Base-by-base conservation (phyloP, 2,888 invertebrate genomes). In the Adela reaumurella region DNA sequence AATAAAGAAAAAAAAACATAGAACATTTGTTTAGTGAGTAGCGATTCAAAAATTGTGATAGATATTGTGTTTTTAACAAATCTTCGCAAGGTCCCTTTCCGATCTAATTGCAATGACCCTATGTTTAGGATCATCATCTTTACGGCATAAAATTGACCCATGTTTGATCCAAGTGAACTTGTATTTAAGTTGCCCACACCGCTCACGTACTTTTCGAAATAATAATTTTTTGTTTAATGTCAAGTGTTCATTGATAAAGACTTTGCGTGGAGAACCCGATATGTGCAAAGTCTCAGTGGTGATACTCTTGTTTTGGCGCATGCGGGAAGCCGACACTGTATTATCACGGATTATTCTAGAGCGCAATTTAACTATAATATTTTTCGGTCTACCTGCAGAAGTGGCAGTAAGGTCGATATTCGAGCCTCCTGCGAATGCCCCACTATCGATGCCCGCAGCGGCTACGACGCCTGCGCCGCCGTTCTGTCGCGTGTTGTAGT, bases 191-290 rank as follows among this genome's bases (percentile, higher is more conserved):
- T 35, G 28, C 18, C 10, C 10, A 28, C 28, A 35, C 14, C 17
- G 14, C 3, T 3, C 2, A 11, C 24, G 20, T 8, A 16, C 29
- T 17, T 43, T 28, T 3, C 48, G 43, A 48, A 48, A 28, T 28
- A 43, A 16, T 20, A 19, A 14, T 44, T 44, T 11, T 4, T 17
- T n/a, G 5, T 43, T 8, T 28, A 47, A 19, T 14, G 47, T 47
- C 5, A 47, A 19, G n/a, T 47, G 47, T 17, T 47, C 47, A 19
- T 47, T 47, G 16, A 42, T 17, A 17, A 43, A 47, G 3, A 47
- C 19, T 11, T 42, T 19, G 19, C 35, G 17, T 11, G 18, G 11
- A 16, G 19, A 14, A 4, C 20, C 20, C 17, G 17, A 11, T 17
- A 42, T 16, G 2, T 28, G 10, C 11, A 44, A 11, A 2, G 17